Evolutionary conservation across 1,140 invertebrate genomes (phyloP).

Genomic region (Sesamia nonagrioides): DNA sequence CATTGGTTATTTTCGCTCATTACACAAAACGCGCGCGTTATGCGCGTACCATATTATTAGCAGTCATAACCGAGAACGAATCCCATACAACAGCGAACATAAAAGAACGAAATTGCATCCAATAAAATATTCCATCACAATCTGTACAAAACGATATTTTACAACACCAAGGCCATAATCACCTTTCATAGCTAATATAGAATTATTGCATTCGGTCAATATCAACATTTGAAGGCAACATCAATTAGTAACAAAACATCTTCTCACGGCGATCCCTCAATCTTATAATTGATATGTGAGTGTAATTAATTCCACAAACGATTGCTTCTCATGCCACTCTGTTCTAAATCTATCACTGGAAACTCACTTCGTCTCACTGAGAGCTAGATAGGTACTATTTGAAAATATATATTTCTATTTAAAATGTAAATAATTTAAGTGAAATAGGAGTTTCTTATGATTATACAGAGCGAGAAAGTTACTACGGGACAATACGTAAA

Average conservation of each 20-base stretch:
- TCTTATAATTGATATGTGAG: conserved; percentile 64
- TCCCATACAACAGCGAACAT: conserved; percentile 46
- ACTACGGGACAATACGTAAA: conserved; percentile 69
- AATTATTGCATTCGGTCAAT: conserved; percentile 65
- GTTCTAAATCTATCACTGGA: conserved; percentile 23
- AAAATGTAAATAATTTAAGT: conserved; percentile 49
- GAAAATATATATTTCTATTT: conserved; percentile 44
- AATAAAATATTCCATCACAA: conserved; percentile 52
- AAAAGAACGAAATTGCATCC: conserved; percentile 52
- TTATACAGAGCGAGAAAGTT: conserved; percentile 61
- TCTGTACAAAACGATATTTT: conserved; percentile 59
- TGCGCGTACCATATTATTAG: conserved; percentile 58
- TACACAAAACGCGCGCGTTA: conserved; percentile 54
- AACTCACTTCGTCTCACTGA: conserved; percentile 9
- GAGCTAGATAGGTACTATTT: conserved; percentile 42
- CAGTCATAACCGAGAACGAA: conserved; percentile 62
- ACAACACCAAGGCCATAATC: conserved; percentile 60
- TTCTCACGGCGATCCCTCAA: conserved; percentile 54
- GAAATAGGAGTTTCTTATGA: conserved; percentile 35
- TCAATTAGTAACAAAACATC: conserved; percentile 60
- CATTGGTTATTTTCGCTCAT: conserved; percentile 55
- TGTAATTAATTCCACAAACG: conserved; percentile 57
- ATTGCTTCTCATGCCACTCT: conserved; percentile 11
- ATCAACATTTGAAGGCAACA: conserved; percentile 61
- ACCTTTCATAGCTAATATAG: conserved; percentile 60